Evolutionary conservation across 2,113 vertebrate genomes (phyloP), one percentile per base, ranked within the genome.

Genomic region (Pseudois nayaur): DNA sequence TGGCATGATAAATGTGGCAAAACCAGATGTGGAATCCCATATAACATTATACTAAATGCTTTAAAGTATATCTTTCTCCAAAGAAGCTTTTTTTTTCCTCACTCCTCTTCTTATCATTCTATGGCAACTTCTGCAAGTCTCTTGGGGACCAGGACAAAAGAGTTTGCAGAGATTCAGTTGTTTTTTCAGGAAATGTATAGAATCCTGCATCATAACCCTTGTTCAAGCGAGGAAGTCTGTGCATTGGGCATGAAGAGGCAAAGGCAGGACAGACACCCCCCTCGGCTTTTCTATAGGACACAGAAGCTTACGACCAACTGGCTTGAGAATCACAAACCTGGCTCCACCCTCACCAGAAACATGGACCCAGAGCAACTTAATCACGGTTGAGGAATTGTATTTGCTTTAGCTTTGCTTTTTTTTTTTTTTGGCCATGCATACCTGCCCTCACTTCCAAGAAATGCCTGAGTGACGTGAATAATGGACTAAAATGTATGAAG

Each of bases 1-100:
- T 97, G 96, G 95, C 95, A 98, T 97, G 96, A 95, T 94, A 97
- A 97, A 93, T 97, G 96, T 97, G 97, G 98, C 94, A 98, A 97
- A 97, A 98, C 76, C 98, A 98, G 89, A 97, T 95, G 96, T 97
- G 96, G 90, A 98, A 96, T 93, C 87, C 88, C 79, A 93, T 97
- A 97, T 95, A 96, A 97, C 89, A 97, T 94, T 79, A 91, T 60
- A 89, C 79, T 95, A 97, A 54, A 88, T 21, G 33, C 94, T 96
- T 98, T 96, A 98, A 98, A 97, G 97, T 84, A 40, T 91, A 96
- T 97, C 64, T 94, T 50, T 94, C 92, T 84, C 79, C 96, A 98
- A 89, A 88, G 59, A 97, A 93, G 31, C 29, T 64, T 95, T 59
- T 78, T 94, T 59, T 92, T 62, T 3, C 2, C 81, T 92, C 33